Evolutionary conservation across 2,797 vertebrate species (phyloP).

Genomic region (Craterocephalus amniculus): DNA sequence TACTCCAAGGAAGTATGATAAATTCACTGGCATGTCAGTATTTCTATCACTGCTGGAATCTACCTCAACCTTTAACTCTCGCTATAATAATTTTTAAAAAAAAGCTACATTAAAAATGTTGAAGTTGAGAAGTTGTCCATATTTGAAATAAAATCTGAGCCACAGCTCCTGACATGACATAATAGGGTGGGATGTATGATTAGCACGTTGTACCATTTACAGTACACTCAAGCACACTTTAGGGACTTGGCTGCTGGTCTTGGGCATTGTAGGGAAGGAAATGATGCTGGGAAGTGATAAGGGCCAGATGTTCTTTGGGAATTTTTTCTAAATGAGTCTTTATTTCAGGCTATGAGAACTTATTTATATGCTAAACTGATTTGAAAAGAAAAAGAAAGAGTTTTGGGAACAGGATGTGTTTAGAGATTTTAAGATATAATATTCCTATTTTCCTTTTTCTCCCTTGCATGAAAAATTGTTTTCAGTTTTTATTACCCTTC

Average conservation of each 20-base stretch:
- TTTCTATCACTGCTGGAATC: slow-evolving; percentile 26
- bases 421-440: background rate
- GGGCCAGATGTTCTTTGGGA: slow-evolving; percentile 63
- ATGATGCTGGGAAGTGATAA: slow-evolving; percentile 70
- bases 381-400: background rate
- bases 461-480: background rate
- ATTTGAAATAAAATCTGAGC: slow-evolving; percentile 11
- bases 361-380: slow-evolving; percentile 30
- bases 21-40: slow-evolving; percentile 23
- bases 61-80: slow-evolving; percentile 36
- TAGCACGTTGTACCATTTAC: slow-evolving; percentile 64
- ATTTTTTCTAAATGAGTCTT: slow-evolving; percentile 52
- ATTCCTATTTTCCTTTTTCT: background rate
- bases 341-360: slow-evolving; percentile 16
- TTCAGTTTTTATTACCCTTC: background rate
- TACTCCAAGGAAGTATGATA: slow-evolving; percentile 5
- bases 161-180: slow-evolving; percentile 15
- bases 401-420: background rate
- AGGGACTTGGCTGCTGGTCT: slow-evolving; percentile 52
- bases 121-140: slow-evolving; percentile 2
- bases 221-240: slow-evolving; percentile 30
- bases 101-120: background rate
- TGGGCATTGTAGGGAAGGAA: slow-evolving; percentile 62
- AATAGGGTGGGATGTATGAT: slow-evolving; percentile 48
- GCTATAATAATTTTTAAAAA: slow-evolving; percentile 3